A percentile compares a stretch with the other conserved stretches of the same genome.
Conservation (phyloP, 2,113 vertebrate species). For the Tragelaphus imberbis region DNA sequence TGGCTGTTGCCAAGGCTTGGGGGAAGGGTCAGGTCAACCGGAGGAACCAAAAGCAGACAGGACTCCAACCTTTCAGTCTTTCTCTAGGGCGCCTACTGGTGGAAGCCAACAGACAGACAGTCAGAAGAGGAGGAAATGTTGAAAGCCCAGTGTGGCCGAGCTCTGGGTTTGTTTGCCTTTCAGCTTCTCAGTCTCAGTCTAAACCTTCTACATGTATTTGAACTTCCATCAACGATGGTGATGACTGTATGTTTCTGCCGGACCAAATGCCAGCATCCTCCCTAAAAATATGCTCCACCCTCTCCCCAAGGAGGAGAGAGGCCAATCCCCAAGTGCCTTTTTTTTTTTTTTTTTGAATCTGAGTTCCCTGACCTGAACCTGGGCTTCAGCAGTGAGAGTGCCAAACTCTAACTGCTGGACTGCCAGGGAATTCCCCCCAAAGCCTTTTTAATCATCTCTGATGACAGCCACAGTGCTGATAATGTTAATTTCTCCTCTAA, state of each 20-base stretch:
- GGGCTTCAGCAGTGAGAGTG: background rate
- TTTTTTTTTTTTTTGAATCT: background rate
- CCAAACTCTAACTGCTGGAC: background rate
- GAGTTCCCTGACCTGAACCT: background rate
- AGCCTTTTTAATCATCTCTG: background rate
- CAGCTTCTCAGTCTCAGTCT: background rate
- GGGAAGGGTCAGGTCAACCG: background rate
- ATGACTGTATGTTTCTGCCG: background rate
- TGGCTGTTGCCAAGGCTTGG: background rate
- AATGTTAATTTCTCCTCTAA: background rate
- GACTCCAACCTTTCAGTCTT: background rate
- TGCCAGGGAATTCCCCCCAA: background rate
- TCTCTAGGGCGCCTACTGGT: background rate
- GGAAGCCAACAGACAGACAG: background rate
- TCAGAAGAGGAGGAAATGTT: background rate
- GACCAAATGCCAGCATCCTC: background rate
- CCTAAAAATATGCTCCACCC: background rate
- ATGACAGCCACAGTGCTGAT: background rate
- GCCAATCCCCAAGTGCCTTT: background rate
- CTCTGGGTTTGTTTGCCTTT: accelerated
- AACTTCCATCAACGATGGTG: background rate
- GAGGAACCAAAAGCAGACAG: background rate
- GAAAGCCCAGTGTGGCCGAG: background rate
- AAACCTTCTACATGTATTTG: background rate
- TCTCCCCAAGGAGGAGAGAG: background rate